A percentile compares a stretch with the other conserved stretches of the same genome.
phyloP scores from a whole-genome alignment of 2,113 vertebrate genomes.

The Ranitomeya imitator region DNA sequence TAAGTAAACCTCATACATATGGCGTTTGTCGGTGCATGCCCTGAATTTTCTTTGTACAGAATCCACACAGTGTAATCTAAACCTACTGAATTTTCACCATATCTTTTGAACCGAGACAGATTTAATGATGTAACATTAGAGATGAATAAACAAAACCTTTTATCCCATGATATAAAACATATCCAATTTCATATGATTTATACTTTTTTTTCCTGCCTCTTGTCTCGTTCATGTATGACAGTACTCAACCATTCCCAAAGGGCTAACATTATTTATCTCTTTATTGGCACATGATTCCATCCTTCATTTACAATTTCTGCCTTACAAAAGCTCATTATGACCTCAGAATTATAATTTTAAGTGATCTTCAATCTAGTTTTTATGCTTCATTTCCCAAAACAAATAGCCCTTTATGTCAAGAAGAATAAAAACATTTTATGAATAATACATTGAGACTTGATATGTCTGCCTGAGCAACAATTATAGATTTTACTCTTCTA shows the following conservation, averaged over 20 bases:
- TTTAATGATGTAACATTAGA: too few species aligned
- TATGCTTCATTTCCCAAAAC: conserved; percentile 56
- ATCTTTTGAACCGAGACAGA: too few species aligned
- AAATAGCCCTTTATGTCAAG: conserved; percentile 54
- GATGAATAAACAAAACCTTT: too few species aligned
- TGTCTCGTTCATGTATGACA: background rate
- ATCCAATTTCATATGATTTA: background rate
- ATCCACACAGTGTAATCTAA: too few species aligned
- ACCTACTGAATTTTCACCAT: too few species aligned
- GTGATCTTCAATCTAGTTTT: conserved; percentile 32
- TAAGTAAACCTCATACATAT: too few species aligned
- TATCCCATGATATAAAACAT: background rate
- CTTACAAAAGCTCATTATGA: conserved; percentile 51
- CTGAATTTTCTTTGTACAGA: too few species aligned
- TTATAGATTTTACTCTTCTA: conserved; percentile 50
- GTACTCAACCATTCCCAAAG: background rate
- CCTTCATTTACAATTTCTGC: conserved; percentile 37
- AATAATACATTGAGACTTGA: conserved; percentile 54
- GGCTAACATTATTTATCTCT: background rate
- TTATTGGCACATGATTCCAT: conserved; percentile 7
- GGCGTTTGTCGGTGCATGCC: too few species aligned
- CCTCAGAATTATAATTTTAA: conserved; percentile 49
- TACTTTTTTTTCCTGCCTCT: background rate
- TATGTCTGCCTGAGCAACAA: conserved; percentile 50
- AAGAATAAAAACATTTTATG: conserved; percentile 55